Conservation (phyloP, 2,888 invertebrate species). For the Rotaria magnacalcarata region DNA sequence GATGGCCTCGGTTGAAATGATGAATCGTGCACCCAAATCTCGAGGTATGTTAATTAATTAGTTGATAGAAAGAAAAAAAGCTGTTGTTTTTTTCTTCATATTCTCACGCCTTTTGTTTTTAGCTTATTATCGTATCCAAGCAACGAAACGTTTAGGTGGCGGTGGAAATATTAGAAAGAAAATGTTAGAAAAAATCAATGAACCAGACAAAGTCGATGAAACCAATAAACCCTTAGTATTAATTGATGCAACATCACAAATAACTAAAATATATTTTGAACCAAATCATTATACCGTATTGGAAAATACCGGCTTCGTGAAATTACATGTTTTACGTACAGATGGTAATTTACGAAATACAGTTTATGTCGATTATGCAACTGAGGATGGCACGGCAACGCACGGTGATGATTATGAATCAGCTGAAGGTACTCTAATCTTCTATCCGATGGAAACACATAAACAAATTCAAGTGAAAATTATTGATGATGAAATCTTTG, state of each 20-base stretch:
- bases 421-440: slow-evolving; percentile 74
- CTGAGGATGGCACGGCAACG: slow-evolving; percentile 96
- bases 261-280: slow-evolving; percentile 75
- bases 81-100: slow-evolving; percentile 36
- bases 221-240: background rate
- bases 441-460: slow-evolving; percentile 74
- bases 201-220: slow-evolving; percentile 14
- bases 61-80: slow-evolving; percentile 49
- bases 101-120: background rate
- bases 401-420: slow-evolving; percentile 87
- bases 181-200: slow-evolving; percentile 73
- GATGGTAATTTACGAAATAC: slow-evolving; percentile 75
- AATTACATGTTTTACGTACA: slow-evolving; percentile 77
- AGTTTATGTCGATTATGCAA: slow-evolving; percentile 81
- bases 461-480: slow-evolving; percentile 76
- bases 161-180: slow-evolving; percentile 78
- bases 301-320: slow-evolving; percentile 92
- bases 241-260: background rate
- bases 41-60: slow-evolving; percentile 58
- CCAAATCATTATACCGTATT: slow-evolving; percentile 96
- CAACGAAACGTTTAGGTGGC: slow-evolving; percentile 86
- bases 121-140: slow-evolving; percentile 69
- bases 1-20: slow-evolving; percentile 78
- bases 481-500: slow-evolving; percentile 97
- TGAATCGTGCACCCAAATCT: slow-evolving; percentile 87